Evolutionary conservation across 2,797 vertebrate species (phyloP), one percentile per base, ranked within the genome.

Genomic region (Fistularia commersonii): DNA sequence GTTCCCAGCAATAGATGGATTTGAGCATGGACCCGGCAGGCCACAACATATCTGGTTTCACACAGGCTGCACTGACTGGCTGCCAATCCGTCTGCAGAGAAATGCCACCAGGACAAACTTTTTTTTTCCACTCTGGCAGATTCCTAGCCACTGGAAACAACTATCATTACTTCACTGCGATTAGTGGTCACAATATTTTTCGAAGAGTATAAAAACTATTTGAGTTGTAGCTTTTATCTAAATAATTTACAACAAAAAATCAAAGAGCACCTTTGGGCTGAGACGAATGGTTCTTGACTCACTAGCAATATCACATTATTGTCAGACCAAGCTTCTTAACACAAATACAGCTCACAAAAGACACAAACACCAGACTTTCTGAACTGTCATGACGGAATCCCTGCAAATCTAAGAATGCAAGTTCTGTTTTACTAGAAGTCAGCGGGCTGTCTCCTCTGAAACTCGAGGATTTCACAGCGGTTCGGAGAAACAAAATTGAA

Each of bases 11-110:
- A 43, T 40, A 23, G 66, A 73, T 61, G 61, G 71, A 69, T 55
- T n/a, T 0, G 31, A 64, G 61, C 55, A 61, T n/a, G 56, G 54
- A 61, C 69, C 66, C 66, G 74, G 76, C 65, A 87, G 79, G 57
- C 65, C 76, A 57, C 67, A 76, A 55, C 72, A 59, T 76, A 74
- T 89, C 81, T 53, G 50, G 66, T 88, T 90, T 73, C 83, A 76
- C 69, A 44, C 63, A 69, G 53, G 64, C 71, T 61, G 54, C 46
- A 35, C 66, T 55, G 74, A 72, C 74, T 76, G 82, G 71, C 83
- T 76, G 77, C 80, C 86, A 85, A 74, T 45, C 54, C 8, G 71
- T 78, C 84, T 79, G 81, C 70, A 39, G 74, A 72, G 75, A 82
- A 82, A 77, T n/a, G 33, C 63, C 46, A 40, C 60, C 6, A 45